Evolutionary conservation across 2,113 vertebrate species (phyloP).

Genomic region (Parus major): DNA sequence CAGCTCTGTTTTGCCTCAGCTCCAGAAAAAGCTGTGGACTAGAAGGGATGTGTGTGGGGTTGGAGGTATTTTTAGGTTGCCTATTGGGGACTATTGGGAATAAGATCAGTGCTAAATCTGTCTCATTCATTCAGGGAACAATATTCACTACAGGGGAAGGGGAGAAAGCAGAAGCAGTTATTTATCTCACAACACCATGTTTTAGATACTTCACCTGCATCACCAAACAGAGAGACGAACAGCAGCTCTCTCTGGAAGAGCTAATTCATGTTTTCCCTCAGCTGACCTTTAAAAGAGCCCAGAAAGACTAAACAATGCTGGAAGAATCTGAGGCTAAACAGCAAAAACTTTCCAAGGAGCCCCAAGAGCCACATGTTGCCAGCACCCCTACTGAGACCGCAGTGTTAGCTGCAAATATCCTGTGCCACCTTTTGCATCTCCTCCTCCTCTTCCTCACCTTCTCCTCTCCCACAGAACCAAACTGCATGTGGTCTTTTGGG

Average conservation of each 20-base stretch:
- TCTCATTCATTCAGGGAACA: background rate
- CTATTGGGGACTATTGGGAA: background rate
- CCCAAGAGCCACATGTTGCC: background rate
- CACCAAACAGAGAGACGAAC: background rate
- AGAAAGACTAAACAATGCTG: constrained; percentile 27
- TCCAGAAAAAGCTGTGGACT: constrained; percentile 5
- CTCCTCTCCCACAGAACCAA: background rate
- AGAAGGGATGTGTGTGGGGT: background rate
- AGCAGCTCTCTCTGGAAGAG: background rate
- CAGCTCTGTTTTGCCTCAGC: constrained; percentile 6
- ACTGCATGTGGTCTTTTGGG: accelerated
- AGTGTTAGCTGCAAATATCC: background rate
- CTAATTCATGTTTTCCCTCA: background rate
- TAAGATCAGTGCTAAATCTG: background rate
- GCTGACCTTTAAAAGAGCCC: constrained; percentile 3
- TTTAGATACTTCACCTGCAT: background rate
- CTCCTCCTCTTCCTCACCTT: background rate
- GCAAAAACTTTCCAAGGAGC: background rate
- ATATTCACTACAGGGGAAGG: background rate
- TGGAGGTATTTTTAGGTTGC: background rate
- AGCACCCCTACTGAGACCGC: background rate
- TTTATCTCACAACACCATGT: background rate
- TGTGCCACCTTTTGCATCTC: background rate
- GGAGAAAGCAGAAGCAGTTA: background rate
- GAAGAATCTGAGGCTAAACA: background rate